These are phyloP conservation scores for Microctenopoma steveboyesi DNA, from an alignment of 2,797 vertebrate genomes.

Conservation along the genomic window DNA sequence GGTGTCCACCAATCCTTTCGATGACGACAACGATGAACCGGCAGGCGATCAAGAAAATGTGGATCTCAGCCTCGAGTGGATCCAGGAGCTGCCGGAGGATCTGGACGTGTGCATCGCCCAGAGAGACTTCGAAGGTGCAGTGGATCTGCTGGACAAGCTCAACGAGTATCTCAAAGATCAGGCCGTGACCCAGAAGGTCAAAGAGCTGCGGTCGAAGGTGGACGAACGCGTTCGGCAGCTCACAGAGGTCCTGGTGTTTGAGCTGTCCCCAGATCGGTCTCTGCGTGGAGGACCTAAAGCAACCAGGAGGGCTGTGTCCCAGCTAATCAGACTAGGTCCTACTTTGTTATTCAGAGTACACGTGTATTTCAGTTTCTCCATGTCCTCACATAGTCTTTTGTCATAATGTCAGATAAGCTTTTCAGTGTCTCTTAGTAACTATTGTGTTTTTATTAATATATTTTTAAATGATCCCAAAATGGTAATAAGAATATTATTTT, in stretches of 20 bases:
- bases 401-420: no score
- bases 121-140: constrained; percentile 96
- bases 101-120: constrained; percentile 98
- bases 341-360: not conserved
- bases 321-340: constrained; percentile 91
- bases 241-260: constrained; percentile 95
- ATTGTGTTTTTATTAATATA: no score
- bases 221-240: constrained; percentile 93
- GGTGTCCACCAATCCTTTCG: constrained; percentile 90
- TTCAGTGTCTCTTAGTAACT: no score
- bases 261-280: constrained; percentile 94
- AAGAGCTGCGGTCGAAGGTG: constrained; percentile 89
- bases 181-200: constrained; percentile 86
- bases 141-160: constrained; percentile 95
- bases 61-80: constrained; percentile 93
- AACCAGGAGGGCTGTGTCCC: constrained; percentile 93
- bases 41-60: constrained; percentile 82
- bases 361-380: no score
- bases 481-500: no score
- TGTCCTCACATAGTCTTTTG: no score
- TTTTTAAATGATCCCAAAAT: no score
- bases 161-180: constrained; percentile 91
- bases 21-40: constrained; percentile 73
- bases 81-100: constrained; percentile 96
- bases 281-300: constrained; percentile 93